Evolutionary conservation across 2,797 vertebrate genomes (phyloP).

Genomic region (Enteromius radiatus): DNA sequence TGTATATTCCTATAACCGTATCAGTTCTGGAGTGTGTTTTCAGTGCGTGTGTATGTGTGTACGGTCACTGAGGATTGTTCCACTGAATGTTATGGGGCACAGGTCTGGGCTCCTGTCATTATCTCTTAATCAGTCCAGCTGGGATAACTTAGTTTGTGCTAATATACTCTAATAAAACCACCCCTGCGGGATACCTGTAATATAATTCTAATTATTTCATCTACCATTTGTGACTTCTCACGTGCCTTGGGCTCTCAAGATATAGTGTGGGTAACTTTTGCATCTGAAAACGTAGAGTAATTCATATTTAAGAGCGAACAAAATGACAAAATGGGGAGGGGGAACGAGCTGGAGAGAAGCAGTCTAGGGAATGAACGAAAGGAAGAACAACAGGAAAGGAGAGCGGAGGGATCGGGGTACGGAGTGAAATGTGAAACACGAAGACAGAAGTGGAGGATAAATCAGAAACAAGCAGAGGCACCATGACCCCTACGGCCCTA

Average conservation of each 20-base stretch:
- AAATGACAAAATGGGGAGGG: conserved; percentile 24
- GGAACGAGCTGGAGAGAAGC: conserved; percentile 17
- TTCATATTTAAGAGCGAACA: neutral
- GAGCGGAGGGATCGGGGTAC: conserved; percentile 70
- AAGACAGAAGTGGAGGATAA: conserved; percentile 80
- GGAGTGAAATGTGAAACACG: conserved; percentile 78
- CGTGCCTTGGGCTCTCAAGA: neutral
- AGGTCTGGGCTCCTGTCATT: conserved; percentile 46
- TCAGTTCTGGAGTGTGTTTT: conserved; percentile 35
- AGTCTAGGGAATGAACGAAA: conserved; percentile 76
- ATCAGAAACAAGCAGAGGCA: conserved; percentile 69
- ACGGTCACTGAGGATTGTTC: conserved; percentile 1
- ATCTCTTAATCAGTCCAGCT: conserved; percentile 62
- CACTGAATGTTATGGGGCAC: conserved; percentile 9
- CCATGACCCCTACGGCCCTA: conserved; percentile 39
- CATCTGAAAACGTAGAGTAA: neutral
- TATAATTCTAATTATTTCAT: conserved; percentile 74
- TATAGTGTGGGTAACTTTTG: neutral
- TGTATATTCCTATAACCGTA: conserved; percentile 45
- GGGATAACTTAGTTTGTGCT: conserved; percentile 68
- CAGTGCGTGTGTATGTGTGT: conserved; percentile 34
- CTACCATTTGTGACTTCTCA: conserved; percentile 37
- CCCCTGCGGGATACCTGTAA: conserved; percentile 67
- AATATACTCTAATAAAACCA: conserved; percentile 69
- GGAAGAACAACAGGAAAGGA: conserved; percentile 84